phyloP scores from a whole-genome alignment of 2,113 vertebrate genomes.

The Sylvia atricapilla region DNA sequence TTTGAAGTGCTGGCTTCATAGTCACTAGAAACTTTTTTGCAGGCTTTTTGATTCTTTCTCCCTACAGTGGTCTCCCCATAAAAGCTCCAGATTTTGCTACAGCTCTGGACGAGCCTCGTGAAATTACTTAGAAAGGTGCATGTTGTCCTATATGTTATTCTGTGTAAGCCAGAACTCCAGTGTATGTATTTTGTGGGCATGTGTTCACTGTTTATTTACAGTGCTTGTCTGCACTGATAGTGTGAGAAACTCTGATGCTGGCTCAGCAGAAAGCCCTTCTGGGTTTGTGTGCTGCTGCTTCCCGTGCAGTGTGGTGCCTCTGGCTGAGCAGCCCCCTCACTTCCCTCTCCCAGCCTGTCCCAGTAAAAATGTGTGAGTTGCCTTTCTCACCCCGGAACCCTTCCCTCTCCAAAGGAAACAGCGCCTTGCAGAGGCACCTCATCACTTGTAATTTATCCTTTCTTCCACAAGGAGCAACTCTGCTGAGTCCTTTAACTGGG shows the following conservation, averaged over 20 bases:
- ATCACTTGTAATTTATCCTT: not conserved
- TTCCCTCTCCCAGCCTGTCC: not conserved
- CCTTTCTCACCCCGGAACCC: not conserved
- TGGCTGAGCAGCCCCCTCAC: not conserved
- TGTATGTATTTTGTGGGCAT: not conserved
- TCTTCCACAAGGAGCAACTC: not conserved
- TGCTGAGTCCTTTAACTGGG: not conserved
- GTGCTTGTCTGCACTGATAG: not conserved
- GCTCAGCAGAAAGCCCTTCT: not conserved
- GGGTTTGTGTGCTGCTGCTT: not conserved
- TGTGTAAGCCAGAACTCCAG: not conserved
- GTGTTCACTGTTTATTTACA: not conserved
- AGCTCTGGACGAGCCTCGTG: not conserved
- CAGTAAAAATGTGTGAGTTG: not conserved
- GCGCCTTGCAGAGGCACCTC: not conserved
- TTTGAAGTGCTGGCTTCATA: not conserved
- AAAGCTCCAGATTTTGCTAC: not conserved
- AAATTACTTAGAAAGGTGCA: not conserved
- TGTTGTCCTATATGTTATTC: not conserved
- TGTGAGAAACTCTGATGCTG: accelerated
- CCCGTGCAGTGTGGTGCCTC: accelerated
- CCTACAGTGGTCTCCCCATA: not conserved
- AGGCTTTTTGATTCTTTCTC: not conserved
- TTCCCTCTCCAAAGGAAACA: not conserved
- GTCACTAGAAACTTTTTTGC: not conserved